Base-by-base conservation (phyloP, 2,113 vertebrate species). In the Phoenicopterus ruber region DNA sequence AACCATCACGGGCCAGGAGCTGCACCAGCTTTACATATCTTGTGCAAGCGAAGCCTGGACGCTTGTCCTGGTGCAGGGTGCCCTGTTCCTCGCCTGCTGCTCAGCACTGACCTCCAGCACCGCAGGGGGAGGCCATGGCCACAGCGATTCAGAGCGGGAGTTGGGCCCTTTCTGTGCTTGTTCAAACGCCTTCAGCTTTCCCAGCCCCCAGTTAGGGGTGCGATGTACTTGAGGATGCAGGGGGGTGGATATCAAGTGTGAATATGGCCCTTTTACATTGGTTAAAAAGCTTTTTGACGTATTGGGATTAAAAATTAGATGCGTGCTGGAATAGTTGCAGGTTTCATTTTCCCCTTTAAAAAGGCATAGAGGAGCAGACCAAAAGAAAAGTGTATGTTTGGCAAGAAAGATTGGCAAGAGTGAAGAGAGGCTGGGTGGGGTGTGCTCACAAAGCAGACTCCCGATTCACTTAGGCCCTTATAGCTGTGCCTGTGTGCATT, bases 181-280 rank as follows among this genome's bases (percentile, higher is more conserved):
- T 34, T 80, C 12, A 1, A 13, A 31, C 0, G 2, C 26, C 32
- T 46, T 36, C 11, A 7, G 50, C 44, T 46, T 40, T 29, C 17
- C 66, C 44, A 31, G 29, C 58, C 40, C 50, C 38, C 38, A 28
- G 22, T 13, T 16, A 17, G 67, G 73, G 49, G 11, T 17, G 44
- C 11, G 44, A 38, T 0, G 0, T 9, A 4, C 29, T 22, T 21
- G 32, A 44, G 65, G 50, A 24, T 31, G 29, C 34, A 47, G 76
- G 44, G 16, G 15, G 16, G 8, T 10, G 38, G 34, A 36, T 61
- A 15, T 8, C 17, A 29, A 46, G 16, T 17, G 26, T 66, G 58
- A 58, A 11, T 17, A 22, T 0, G 2, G 34, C 46, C 12, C 17
- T 44, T 70, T 26, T 20, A 50, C 18, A 17, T 63, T 4, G 0